A percentile compares a stretch with the other conserved stretches of the same genome.
Conservation (phyloP, 2,888 invertebrate species). For the Oasisia sp. region DNA sequence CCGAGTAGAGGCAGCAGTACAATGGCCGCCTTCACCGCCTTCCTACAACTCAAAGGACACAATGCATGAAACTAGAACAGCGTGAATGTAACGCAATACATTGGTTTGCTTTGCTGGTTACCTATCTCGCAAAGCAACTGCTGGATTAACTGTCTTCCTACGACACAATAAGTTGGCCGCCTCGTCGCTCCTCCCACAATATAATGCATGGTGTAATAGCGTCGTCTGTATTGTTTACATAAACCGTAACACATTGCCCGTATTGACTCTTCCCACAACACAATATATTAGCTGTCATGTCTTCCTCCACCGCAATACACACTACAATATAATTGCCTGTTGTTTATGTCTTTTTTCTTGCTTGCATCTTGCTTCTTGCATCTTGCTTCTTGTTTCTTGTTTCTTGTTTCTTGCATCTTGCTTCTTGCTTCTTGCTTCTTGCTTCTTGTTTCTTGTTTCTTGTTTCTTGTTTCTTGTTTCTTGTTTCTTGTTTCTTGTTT, state of each 20-base stretch:
- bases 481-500: no score
- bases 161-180: neutral
- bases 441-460: no score
- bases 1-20: constrained; percentile 68
- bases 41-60: constrained; percentile 54
- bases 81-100: neutral
- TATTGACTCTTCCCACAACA: no score
- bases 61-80: neutral
- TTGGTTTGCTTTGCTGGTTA: neutral
- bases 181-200: neutral
- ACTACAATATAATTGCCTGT: no score
- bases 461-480: no score
- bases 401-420: no score
- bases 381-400: no score
- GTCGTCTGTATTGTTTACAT: neutral
- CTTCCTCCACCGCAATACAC: neutral
- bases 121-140: neutral
- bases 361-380: no score
- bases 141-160: neutral
- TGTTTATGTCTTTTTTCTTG: no score
- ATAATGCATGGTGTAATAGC: neutral
- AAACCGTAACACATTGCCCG: neutral
- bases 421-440: no score
- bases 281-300: no score
- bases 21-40: constrained; percentile 69